Percentiles rank a stretch among this genome's conserved stretches.
Conservation (phyloP, 2,888 invertebrate species). For the Eristalis pertinax region DNA sequence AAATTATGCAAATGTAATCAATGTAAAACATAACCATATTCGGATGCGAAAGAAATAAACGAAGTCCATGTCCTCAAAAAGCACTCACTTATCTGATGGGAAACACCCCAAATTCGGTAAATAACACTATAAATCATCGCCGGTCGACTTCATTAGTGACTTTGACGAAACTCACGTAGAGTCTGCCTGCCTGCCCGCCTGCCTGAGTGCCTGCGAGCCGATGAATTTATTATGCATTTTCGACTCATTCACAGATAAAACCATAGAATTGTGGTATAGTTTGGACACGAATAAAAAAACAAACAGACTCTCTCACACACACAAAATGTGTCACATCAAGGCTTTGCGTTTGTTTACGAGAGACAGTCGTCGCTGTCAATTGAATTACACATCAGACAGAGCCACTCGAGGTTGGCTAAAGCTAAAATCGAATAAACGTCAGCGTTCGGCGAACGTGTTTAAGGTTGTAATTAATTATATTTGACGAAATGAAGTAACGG, state of each 20-base stretch:
- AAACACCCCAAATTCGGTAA: slow-evolving; percentile 33
- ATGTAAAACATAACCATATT: not conserved
- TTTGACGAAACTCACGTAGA: not conserved
- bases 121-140: slow-evolving; percentile 39
- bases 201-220: not conserved
- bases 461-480: not conserved
- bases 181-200: not conserved
- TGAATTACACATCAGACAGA: not conserved
- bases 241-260: not conserved
- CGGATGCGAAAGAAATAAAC: not conserved
- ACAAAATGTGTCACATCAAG: not conserved
- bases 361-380: not conserved
- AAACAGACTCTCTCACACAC: not conserved
- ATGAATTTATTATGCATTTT: not conserved
- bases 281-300: not conserved
- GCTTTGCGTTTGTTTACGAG: not conserved
- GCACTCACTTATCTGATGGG: slow-evolving; percentile 10
- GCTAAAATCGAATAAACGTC: not conserved
- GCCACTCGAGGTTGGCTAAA: not conserved
- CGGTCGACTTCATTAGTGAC: slow-evolving; percentile 35
- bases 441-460: not conserved
- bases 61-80: not conserved
- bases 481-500: not conserved
- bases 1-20: slow-evolving; percentile 18
- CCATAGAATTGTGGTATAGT: not conserved